Percentiles rank a stretch among this genome's conserved stretches.
These are phyloP conservation scores for Cynaeus angustus DNA, from an alignment of 2,888 invertebrate genomes.

Conservation along the genomic window DNA sequence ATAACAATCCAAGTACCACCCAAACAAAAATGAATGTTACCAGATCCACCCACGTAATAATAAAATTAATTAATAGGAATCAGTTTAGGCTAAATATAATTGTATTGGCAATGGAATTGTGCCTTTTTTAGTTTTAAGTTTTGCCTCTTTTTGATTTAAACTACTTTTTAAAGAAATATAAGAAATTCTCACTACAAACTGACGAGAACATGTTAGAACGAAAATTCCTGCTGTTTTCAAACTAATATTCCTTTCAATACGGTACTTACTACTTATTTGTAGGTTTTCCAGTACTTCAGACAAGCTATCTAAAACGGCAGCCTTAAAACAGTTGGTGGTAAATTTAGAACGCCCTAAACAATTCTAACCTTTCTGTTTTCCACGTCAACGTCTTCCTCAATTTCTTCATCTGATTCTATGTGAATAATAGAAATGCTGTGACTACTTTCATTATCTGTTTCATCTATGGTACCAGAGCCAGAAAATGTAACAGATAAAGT, in stretches of 20 bases:
- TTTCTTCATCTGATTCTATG: slow-evolving; percentile 12
- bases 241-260: neutral
- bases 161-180: no score
- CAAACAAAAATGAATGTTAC: neutral
- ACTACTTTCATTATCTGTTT: slow-evolving; percentile 3
- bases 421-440: slow-evolving; percentile 14
- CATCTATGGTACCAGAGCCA: slow-evolving; percentile 11
- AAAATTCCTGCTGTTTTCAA: no score
- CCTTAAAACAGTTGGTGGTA: slow-evolving; percentile 17
- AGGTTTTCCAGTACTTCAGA: slow-evolving; percentile 32
- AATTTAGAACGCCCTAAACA: slow-evolving; percentile 4
- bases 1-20: no score
- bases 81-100: no score
- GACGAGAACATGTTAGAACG: no score
- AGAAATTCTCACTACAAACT: no score
- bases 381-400: slow-evolving; percentile 19
- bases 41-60: no score
- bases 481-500: slow-evolving; percentile 11
- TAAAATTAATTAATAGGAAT: no score
- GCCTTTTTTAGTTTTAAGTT: no score
- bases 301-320: slow-evolving; percentile 12
- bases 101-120: no score
- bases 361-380: slow-evolving; percentile 16
- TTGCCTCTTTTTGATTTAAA: no score
- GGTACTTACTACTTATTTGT: slow-evolving; percentile 28